Evolutionary conservation across 2,113 vertebrate genomes (phyloP).

Genomic region (Todiramphus saurophagus): DNA sequence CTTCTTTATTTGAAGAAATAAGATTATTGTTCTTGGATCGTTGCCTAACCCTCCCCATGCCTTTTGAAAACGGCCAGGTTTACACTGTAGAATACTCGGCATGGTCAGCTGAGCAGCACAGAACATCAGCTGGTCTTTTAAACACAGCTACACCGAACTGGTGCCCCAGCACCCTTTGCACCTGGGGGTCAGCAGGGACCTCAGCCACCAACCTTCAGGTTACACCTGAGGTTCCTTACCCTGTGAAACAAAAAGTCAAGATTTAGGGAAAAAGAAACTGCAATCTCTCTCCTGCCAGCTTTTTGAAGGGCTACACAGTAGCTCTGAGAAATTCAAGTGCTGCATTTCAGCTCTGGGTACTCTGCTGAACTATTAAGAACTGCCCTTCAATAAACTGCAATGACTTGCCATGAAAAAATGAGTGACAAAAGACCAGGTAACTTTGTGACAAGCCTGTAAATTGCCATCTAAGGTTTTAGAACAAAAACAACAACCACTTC

Average conservation of each 20-base stretch:
- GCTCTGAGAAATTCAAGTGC: neutral
- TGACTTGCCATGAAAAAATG: neutral
- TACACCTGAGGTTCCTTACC: neutral
- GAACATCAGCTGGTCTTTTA: neutral
- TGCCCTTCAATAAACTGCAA: neutral
- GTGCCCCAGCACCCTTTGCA: neutral
- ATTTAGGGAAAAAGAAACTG: neutral
- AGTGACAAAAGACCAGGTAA: neutral
- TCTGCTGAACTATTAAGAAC: neutral
- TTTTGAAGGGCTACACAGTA: neutral
- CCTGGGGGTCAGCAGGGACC: rapidly evolving
- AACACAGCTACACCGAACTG: neutral
- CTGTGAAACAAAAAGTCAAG: neutral
- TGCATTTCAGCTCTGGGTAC: neutral
- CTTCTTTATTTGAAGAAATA: neutral
- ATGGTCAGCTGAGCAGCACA: neutral
- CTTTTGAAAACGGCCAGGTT: neutral
- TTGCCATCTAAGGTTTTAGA: neutral
- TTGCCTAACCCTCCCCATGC: neutral
- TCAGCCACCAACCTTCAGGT: neutral
- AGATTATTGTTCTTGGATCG: neutral
- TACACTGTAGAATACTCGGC: neutral
- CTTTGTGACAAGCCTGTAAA: neutral
- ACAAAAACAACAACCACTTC: neutral
- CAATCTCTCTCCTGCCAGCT: neutral